Percentiles rank a stretch among this genome's conserved stretches.
phyloP scores from a whole-genome alignment of 2,888 invertebrate genomes.

The Apodemia mormo region DNA sequence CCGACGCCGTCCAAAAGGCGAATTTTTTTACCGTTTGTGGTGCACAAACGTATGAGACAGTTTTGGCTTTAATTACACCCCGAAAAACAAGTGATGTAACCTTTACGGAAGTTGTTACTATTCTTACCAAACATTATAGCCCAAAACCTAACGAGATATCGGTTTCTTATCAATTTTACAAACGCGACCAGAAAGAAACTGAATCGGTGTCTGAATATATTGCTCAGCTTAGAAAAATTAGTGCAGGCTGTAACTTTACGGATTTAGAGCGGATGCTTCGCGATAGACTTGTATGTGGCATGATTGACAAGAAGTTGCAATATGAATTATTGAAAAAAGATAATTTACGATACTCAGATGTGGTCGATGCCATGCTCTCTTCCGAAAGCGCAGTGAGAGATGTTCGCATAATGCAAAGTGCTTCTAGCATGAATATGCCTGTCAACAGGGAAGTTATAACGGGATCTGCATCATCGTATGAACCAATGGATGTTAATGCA shows the following conservation, averaged over 20 bases:
- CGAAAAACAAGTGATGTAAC: neutral
- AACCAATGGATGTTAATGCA: conserved; percentile 21
- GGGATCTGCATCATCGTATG: neutral
- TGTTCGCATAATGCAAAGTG: neutral
- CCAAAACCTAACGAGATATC: conserved; percentile 1
- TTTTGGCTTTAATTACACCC: conserved; percentile 20
- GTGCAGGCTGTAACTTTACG: conserved; percentile 32
- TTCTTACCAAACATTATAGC: neutral
- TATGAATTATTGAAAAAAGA: conserved; percentile 16
- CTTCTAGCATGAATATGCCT: neutral
- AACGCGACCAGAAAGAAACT: neutral
- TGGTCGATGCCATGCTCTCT: conserved; percentile 1
- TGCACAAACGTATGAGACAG: conserved; percentile 26
- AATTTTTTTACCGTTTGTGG: conserved; percentile 30
- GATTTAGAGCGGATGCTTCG: conserved; percentile 34
- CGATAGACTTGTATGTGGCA: conserved; percentile 33
- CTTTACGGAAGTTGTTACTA: neutral
- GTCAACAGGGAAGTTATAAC: neutral
- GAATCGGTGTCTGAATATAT: conserved; percentile 10
- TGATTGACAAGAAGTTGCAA: conserved; percentile 30
- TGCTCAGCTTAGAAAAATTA: conserved; percentile 23
- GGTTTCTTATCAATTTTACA: conserved; percentile 21
- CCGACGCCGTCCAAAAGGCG: too few species aligned
- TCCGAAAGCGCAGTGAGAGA: conserved; percentile 1
- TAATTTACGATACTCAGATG: neutral